A percentile compares a stretch with the other conserved stretches of the same genome.
phyloP scores from a whole-genome alignment of 1,140 invertebrate genomes.

The Thalassaphorura encarpata region DNA sequence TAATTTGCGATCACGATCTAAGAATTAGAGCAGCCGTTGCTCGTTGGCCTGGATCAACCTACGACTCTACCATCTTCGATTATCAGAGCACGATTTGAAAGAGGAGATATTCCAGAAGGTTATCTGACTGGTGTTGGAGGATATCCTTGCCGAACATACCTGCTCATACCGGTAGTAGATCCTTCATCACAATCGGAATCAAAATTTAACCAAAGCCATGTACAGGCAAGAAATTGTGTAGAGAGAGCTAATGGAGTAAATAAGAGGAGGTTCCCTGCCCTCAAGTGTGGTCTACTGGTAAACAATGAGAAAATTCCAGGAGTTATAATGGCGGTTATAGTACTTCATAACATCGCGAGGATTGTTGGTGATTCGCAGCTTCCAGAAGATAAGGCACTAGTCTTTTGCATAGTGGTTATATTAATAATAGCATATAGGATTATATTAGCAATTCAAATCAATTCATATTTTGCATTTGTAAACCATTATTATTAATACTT shows the following conservation, averaged over 20 bases:
- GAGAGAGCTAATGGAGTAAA: background rate
- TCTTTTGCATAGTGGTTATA: background rate
- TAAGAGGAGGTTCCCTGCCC: background rate
- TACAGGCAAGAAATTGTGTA: background rate
- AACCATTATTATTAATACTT: no score
- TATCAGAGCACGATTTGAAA: slow-evolving; percentile 36
- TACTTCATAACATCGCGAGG: background rate
- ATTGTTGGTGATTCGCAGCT: background rate
- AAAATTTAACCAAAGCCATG: background rate
- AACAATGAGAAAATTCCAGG: background rate
- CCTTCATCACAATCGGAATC: no score
- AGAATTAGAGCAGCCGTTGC: background rate
- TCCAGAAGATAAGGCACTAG: background rate
- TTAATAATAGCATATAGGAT: background rate
- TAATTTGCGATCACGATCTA: slow-evolving; percentile 35
- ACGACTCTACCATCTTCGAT: slow-evolving; percentile 1
- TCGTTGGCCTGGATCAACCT: background rate
- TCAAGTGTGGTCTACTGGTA: background rate
- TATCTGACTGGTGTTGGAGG: slow-evolving; percentile 4
- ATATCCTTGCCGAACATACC: background rate
- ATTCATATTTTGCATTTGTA: no score
- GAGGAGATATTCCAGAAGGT: background rate
- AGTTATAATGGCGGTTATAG: background rate
- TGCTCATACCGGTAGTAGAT: background rate
- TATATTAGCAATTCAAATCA: background rate